Conservation (phyloP, 2,888 invertebrate genomes). For the Nomada ferruginata region DNA sequence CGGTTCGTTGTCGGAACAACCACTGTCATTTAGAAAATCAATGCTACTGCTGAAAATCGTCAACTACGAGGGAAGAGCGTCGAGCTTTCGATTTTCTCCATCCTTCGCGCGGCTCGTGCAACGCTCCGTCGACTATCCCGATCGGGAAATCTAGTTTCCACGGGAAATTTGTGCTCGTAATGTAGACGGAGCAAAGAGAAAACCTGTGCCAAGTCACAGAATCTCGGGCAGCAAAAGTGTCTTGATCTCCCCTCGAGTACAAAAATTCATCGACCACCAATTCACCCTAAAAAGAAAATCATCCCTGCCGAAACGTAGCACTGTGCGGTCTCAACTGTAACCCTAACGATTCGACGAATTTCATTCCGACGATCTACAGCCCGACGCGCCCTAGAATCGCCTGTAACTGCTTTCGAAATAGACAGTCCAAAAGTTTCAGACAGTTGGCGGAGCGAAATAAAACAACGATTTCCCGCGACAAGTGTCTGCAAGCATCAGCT, state of each 20-base stretch:
- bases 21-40: not conserved
- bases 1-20: not conserved
- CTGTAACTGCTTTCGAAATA: not conserved
- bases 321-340: not conserved
- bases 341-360: not conserved
- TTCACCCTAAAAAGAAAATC: too few relatives aligned
- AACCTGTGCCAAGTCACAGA: not conserved
- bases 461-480: slow-evolving; percentile 22
- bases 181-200: not conserved
- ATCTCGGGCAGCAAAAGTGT: not conserved
- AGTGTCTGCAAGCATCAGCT: slow-evolving; percentile 6
- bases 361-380: not conserved
- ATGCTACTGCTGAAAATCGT: too few relatives aligned
- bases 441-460: not conserved
- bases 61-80: not conserved
- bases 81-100: not conserved
- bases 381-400: too few relatives aligned
- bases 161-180: slow-evolving; percentile 47
- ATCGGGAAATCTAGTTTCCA: slow-evolving; percentile 58
- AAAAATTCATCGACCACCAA: too few relatives aligned
- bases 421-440: not conserved
- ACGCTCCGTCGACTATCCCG: slow-evolving; percentile 16
- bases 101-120: not conserved
- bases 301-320: not conserved
- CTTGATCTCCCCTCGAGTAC: not conserved